Evolutionary conservation across 1,140 invertebrate genomes (phyloP).

Genomic region (Zaprionus davidi): DNA sequence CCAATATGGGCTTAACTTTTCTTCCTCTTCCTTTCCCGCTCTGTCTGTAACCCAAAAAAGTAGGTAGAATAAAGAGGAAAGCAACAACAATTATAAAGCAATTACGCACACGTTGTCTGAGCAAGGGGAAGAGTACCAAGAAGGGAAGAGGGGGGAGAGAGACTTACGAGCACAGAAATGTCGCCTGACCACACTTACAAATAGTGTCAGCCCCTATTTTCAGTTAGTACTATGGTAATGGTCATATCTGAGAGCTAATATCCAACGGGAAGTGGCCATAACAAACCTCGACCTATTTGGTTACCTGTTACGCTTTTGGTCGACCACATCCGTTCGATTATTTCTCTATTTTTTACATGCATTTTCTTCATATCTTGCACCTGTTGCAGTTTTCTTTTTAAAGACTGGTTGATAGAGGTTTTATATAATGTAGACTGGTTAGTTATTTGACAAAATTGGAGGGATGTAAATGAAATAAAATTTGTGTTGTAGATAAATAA

Average conservation of each 20-base stretch:
- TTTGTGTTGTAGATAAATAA: not conserved
- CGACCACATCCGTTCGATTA: conserved; percentile 42
- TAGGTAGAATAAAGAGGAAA: conserved; percentile 19
- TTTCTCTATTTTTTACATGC: conserved; percentile 11
- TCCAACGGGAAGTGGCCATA: conserved; percentile 49
- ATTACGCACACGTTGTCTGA: conserved; percentile 53
- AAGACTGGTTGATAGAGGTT: not conserved
- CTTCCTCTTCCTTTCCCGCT: not conserved
- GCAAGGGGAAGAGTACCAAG: not conserved
- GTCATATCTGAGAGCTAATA: conserved; percentile 7
- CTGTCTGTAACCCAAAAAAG: conserved; percentile 52
- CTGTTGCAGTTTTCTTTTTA: conserved; percentile 27
- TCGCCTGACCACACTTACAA: conserved; percentile 5
- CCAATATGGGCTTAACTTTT: conserved; percentile 28
- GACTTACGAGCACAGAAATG: conserved; percentile 3
- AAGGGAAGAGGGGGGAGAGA: not conserved
- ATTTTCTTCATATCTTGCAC: conserved; percentile 13
- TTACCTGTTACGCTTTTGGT: conserved; percentile 48
- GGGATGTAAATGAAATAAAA: not conserved
- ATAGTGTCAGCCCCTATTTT: not conserved
- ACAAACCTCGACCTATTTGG: conserved; percentile 64
- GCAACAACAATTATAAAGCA: conserved; percentile 64
- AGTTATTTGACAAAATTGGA: not conserved
- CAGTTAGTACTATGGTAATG: not conserved
- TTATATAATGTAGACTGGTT: not conserved